Conservation (phyloP, 2,888 invertebrate species). For the Vanessa cardui region DNA sequence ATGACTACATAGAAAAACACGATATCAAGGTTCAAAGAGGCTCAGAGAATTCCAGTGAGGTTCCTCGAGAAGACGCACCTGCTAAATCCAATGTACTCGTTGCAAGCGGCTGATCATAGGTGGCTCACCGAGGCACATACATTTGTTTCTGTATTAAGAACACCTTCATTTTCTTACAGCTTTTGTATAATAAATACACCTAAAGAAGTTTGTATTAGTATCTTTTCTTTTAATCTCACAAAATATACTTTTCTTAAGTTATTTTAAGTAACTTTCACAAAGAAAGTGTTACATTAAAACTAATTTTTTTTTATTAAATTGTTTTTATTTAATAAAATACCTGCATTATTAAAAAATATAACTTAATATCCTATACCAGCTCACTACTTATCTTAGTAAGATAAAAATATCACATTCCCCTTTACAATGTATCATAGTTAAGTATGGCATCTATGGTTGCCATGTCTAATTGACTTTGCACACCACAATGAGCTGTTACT, state of each 20-base stretch:
- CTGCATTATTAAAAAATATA: constrained; percentile 10
- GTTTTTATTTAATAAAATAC: constrained; percentile 10
- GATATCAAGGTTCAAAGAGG: constrained; percentile 90
- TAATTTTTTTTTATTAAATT: constrained; percentile 5
- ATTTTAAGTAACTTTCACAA: constrained; percentile 10
- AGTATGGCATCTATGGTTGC: neutral
- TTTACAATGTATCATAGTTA: neutral
- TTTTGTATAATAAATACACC: neutral
- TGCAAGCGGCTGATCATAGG: constrained; percentile 58
- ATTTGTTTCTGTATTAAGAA: neutral
- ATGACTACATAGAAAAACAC: constrained; percentile 94
- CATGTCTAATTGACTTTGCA: too few species aligned
- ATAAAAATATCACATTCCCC: constrained; percentile 2
- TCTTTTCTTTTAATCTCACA: neutral
- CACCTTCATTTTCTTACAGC: neutral
- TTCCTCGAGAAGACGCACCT: constrained; percentile 48
- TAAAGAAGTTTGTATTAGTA: constrained; percentile 2
- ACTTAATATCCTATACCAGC: neutral
- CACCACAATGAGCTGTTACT: too few species aligned
- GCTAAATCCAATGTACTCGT: constrained; percentile 83
- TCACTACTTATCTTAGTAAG: neutral
- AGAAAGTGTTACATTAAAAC: neutral
- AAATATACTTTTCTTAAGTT: neutral
- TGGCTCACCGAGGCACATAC: neutral
- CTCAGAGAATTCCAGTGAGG: constrained; percentile 51